Evolutionary conservation across 2,888 invertebrate genomes (phyloP), one percentile per base, ranked within the genome.

Genomic region (Leptopilina myrica): DNA sequence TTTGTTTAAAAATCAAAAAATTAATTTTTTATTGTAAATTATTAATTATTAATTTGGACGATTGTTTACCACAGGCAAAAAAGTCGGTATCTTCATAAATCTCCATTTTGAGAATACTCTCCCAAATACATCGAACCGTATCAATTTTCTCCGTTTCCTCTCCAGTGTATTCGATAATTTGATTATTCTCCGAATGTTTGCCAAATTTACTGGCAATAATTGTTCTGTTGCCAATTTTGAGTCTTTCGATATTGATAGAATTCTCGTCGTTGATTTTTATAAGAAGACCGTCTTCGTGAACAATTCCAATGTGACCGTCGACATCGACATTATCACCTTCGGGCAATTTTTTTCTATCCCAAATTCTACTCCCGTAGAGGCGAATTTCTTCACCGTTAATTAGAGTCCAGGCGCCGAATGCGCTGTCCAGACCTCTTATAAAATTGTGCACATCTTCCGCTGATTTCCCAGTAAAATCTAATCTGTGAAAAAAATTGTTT

Each of bases 381-480:
- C 95, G 94, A 0, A 95, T 94, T 90, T 95, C 94, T 91, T 95
- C 93, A 64, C 92, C 93, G 53, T 91, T 85, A 11, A 95, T 85
- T 1, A 92, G 91, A 0, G 95, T 94, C 92, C 97, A 95, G 0
- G 99, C 98, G 0, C 99, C 99, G 0, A 99, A 99, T 0, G 98
- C 97, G 4, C 98, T 98, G 91, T 99, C 99, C 88, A 98, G 93
- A 0, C 97, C 98, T 26, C 99, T 94, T 84, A 99, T 96, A 90
- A 98, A 99, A 91, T 99, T 97, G 93, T 98, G 98, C 5, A 99
- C 92, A n/a, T 94, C 93, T 56, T 93, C 88, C 0, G 96, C 97
- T 0, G 95, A 92, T 91, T 95, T 95, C 53, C 86, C 86, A 0
- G 93, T 93, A 93, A 96, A 95, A 88, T 96, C 94, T 78, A 97